Evolutionary conservation across 2,888 invertebrate genomes (phyloP).

Genomic region (Ametastegia equiseti): DNA sequence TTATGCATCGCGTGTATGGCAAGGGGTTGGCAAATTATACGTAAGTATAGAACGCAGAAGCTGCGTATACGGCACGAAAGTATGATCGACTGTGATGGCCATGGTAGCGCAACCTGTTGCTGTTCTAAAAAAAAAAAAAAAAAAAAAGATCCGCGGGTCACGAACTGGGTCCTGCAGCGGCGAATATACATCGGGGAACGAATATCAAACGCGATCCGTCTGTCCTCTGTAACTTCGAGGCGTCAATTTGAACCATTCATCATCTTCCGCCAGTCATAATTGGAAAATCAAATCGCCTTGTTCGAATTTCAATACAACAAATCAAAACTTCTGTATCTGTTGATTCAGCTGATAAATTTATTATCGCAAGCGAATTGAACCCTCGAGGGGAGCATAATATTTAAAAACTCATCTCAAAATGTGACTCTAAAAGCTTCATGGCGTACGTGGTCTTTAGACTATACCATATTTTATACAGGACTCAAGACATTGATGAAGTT

Average conservation of each 20-base stretch:
- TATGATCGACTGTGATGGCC: conserved; percentile 24
- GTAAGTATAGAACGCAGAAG: conserved; percentile 4
- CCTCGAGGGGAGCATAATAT: too few relatives aligned
- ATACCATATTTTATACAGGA: too few relatives aligned
- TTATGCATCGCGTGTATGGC: conserved; percentile 56
- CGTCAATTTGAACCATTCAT: background rate
- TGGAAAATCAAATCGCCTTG: background rate
- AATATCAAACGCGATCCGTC: background rate
- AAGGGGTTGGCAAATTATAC: conserved; percentile 50
- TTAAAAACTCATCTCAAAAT: too few relatives aligned
- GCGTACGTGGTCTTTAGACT: too few relatives aligned
- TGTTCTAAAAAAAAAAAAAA: conserved; percentile 41
- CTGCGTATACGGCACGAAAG: conserved; percentile 3
- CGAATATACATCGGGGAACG: conserved; percentile 1
- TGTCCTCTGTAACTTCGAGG: background rate
- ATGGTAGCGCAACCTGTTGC: conserved; percentile 39
- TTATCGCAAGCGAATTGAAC: too few relatives aligned
- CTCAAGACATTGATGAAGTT: too few relatives aligned
- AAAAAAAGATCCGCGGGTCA: background rate
- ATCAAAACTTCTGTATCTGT: background rate
- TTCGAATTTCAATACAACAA: background rate
- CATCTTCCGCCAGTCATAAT: conserved; percentile 1
- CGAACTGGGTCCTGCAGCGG: background rate
- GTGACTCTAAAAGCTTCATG: too few relatives aligned
- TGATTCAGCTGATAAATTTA: too few relatives aligned